phyloP scores from a whole-genome alignment of 2,888 invertebrate genomes.

The Hypolimnas misippus region DNA sequence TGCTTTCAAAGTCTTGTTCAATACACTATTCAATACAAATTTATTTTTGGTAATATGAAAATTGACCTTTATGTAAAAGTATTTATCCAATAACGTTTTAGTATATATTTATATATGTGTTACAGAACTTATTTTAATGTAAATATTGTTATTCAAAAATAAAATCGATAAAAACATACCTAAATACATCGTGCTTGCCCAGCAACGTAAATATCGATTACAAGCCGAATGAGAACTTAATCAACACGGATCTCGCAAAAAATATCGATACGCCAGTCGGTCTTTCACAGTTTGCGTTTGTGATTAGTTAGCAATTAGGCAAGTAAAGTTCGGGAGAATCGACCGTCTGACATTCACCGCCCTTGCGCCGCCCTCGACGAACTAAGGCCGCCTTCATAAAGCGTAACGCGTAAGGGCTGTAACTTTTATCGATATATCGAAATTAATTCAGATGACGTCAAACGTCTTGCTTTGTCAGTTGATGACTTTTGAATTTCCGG shows the following conservation, averaged over 20 bases:
- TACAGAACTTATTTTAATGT: no score
- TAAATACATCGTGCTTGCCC: not conserved
- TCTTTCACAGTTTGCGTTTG: conserved; percentile 36
- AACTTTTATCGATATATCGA: conserved; percentile 22
- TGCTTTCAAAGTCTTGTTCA: not conserved
- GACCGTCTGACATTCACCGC: conserved; percentile 72
- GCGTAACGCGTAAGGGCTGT: conserved; percentile 32
- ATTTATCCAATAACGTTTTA: no score
- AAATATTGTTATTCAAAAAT: no score
- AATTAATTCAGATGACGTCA: conserved; percentile 4
- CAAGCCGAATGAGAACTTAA: conserved; percentile 18
- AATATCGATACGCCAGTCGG: conserved; percentile 19
- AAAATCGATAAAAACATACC: not conserved
- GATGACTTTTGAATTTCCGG: not conserved
- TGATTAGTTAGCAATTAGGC: conserved; percentile 64
- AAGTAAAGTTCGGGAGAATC: conserved; percentile 62
- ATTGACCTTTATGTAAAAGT: no score
- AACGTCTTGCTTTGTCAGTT: not conserved
- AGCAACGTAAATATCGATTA: conserved; percentile 4
- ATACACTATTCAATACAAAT: not conserved
- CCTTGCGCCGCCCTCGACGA: conserved; percentile 58
- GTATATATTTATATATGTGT: no score
- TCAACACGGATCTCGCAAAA: conserved; percentile 33
- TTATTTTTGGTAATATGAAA: not conserved
- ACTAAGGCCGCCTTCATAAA: conserved; percentile 40